Percentiles rank a stretch among this genome's conserved stretches.
Evolutionary conservation across 2,888 invertebrate genomes (phyloP).

Genomic region (Schrankia costaestrigalis): DNA sequence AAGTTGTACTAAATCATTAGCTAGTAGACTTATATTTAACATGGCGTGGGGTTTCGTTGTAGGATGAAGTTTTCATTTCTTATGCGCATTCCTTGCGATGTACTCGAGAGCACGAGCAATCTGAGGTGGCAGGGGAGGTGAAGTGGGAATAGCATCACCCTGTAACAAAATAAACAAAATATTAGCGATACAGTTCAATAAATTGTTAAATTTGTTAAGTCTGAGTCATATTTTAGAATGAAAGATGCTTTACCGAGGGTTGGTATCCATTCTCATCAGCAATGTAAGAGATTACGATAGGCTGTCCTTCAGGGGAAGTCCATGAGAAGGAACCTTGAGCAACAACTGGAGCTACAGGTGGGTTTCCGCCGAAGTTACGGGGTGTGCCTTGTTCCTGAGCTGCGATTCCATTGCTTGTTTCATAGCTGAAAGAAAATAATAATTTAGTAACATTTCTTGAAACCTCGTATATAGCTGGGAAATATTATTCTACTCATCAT

Average conservation of each 20-base stretch:
- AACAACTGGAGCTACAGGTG: slow-evolving; percentile 55
- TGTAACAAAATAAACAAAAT: slow-evolving; percentile 32
- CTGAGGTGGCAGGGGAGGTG: slow-evolving; percentile 71
- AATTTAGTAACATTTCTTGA: too few species aligned
- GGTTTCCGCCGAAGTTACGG: slow-evolving; percentile 72
- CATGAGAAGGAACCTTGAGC: slow-evolving; percentile 77
- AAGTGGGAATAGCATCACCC: slow-evolving; percentile 65
- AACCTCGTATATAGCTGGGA: too few species aligned
- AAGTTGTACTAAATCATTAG: slow-evolving; percentile 19
- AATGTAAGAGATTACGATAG: slow-evolving; percentile 78
- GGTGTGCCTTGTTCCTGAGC: slow-evolving; percentile 80
- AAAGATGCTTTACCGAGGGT: slow-evolving; percentile 68
- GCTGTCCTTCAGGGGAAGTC: slow-evolving; percentile 83
- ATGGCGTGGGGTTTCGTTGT: background rate
- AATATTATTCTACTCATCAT: background rate
- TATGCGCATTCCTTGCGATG: slow-evolving; percentile 34
- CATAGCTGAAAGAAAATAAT: slow-evolving; percentile 63
- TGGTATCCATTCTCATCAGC: slow-evolving; percentile 87
- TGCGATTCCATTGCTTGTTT: slow-evolving; percentile 83
- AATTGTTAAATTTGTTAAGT: too few species aligned
- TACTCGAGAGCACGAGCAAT: slow-evolving; percentile 68
- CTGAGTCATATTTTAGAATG: too few species aligned
- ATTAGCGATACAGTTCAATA: too few species aligned
- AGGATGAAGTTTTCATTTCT: slow-evolving; percentile 31
- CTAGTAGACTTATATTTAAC: background rate